These are phyloP conservation scores for Rhinopomastus cyanomelas DNA, from an alignment of 2,113 vertebrate species.

Conservation along the genomic window DNA sequence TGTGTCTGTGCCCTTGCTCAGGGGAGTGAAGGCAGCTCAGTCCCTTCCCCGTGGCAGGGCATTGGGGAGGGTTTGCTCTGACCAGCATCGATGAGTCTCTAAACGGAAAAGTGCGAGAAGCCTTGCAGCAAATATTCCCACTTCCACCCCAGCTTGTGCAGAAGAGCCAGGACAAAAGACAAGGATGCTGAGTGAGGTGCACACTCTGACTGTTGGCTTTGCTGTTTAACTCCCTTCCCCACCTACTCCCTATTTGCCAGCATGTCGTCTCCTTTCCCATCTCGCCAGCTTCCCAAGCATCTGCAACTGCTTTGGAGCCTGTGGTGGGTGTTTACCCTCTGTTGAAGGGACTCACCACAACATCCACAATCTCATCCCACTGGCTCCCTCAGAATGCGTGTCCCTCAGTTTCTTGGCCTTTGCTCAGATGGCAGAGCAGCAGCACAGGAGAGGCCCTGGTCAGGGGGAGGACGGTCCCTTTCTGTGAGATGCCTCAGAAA, in stretches of 20 bases:
- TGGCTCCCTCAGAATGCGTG: background rate
- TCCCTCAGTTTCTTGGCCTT: background rate
- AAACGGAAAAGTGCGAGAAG: background rate
- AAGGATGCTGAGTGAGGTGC: background rate
- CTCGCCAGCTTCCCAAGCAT: background rate
- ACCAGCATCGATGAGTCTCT: background rate
- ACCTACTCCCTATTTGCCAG: background rate
- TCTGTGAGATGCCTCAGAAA: background rate
- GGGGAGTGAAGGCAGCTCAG: background rate
- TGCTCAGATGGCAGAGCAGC: background rate
- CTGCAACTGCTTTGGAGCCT: background rate
- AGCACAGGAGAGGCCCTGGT: background rate
- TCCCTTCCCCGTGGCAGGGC: background rate
- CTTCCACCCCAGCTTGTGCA: background rate
- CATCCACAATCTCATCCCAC: background rate
- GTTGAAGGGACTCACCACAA: background rate
- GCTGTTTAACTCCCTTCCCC: background rate
- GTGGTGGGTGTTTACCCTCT: background rate
- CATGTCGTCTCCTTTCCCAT: background rate
- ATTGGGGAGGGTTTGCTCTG: background rate
- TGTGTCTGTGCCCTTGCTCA: background rate
- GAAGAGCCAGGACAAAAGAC: background rate
- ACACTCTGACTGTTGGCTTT: background rate
- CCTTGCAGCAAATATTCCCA: background rate
- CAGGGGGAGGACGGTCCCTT: background rate